Base-by-base conservation (phyloP, 2,113 vertebrate species). In the Planiliza haematocheilus region DNA sequence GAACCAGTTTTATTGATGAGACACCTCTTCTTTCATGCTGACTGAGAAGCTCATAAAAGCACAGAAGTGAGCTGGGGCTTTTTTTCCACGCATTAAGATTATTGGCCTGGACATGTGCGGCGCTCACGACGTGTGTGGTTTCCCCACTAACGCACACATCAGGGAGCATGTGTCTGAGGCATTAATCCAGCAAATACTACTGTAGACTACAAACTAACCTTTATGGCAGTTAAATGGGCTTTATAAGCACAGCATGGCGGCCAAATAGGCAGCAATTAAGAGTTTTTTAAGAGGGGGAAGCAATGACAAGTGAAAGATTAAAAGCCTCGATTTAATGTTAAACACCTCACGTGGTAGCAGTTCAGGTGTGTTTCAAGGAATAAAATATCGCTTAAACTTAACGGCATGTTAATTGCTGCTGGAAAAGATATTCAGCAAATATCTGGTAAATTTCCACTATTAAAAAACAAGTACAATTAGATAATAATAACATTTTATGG, bases 61-160 rank as follows among this genome's bases (percentile, higher is more conserved):
- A 13, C 55, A 70, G 20, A 68, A 72, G 75, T 75, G 73, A 65
- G 55, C 59, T 49, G 36, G 17, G 69, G 72, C 71, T 58, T 74
- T 81, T 77, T 84, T 79, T 70, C 72, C 80, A 73, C 71, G 58
- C 67, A 60, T 80, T 77, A 76, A 67, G 39, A 75, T 79, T 65
- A 71, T 84, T 83, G 82, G 87, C 67, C 70, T 77, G 63, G 71
- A 58, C 88, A 85, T 87, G 84, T 86, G 84, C 59, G 24, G 77
- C 1, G 10, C 79, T 81, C 64, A 16, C 90, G 0, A 86, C 89
- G 89, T 92, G 91, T 93, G 91, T 85, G 92, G 91, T 60, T 90
- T 91, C 72, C 80, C 70, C 71, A 81, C 74, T 65, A 50, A 85
- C 82, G 67, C 80, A 74, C 60, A 7, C 24, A 30, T 30, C n/a